Conservation (phyloP, 1,140 invertebrate species). For the Melanaphis sacchari region DNA sequence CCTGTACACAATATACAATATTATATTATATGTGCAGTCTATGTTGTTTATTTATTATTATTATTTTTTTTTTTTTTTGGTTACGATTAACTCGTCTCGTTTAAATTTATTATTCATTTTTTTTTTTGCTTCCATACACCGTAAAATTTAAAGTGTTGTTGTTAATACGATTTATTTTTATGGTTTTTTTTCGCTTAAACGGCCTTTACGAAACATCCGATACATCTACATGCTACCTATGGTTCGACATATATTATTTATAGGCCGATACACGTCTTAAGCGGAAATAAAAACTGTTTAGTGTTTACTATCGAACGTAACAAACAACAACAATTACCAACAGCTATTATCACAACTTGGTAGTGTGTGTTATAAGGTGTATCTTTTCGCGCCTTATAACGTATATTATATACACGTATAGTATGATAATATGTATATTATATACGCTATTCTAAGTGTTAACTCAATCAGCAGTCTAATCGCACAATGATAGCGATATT, state of each 20-base stretch:
- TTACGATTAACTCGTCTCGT: conserved; percentile 12
- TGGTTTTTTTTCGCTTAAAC: not conserved
- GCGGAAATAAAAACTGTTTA: not conserved
- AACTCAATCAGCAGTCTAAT: not conserved
- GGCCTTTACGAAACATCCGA: not conserved
- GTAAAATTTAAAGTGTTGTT: not conserved
- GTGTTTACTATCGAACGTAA: not conserved
- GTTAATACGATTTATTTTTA: not conserved
- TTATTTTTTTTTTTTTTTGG: not conserved
- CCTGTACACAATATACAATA: not conserved
- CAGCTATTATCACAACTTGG: not conserved
- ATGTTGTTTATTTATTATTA: not conserved
- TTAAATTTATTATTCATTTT: not conserved
- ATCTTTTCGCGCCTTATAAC: not conserved
- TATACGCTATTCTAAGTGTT: not conserved
- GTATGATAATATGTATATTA: too few relatives aligned
- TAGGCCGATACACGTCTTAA: not conserved
- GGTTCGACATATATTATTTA: not conserved
- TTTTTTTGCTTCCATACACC: not conserved
- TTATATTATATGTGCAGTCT: not conserved
- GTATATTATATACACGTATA: not conserved
- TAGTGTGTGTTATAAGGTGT: not conserved
- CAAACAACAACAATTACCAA: not conserved
- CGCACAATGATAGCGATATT: not conserved
- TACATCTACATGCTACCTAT: not conserved